A percentile compares a stretch with the other conserved stretches of the same genome.
Conservation (phyloP, 1,140 invertebrate species). For the Ridgeia piscesae region DNA sequence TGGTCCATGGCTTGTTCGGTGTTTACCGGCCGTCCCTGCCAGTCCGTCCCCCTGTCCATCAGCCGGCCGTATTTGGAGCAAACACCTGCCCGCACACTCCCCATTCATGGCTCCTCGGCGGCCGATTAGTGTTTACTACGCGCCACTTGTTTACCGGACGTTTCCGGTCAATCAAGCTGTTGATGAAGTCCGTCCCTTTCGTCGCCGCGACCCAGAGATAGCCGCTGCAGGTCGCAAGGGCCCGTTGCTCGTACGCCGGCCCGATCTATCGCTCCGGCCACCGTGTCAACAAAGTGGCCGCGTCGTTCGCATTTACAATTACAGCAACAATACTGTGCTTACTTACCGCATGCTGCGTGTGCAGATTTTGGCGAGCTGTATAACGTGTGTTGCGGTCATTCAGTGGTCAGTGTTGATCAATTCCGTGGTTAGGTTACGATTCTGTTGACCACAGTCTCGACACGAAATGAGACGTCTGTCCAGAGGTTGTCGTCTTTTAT, state of each 20-base stretch:
- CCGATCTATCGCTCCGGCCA: not conserved
- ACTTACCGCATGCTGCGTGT: not conserved
- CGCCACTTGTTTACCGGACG: not conserved
- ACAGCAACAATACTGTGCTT: not conserved
- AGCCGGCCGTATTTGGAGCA: not conserved
- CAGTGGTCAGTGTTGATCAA: not conserved
- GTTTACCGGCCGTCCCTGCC: not conserved
- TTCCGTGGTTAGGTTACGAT: not conserved
- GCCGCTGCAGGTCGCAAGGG: not conserved
- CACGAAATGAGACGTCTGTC: no score
- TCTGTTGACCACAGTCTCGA: not conserved
- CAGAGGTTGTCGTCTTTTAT: no score
- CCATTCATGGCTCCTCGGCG: not conserved
- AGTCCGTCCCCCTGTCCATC: no score
- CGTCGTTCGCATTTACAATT: no score
- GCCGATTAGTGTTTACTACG: not conserved
- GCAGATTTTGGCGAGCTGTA: not conserved
- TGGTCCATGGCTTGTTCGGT: no score
- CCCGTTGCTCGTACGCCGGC: not conserved
- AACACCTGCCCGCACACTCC: not conserved
- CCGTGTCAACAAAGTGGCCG: not conserved
- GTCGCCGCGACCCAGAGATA: not conserved
- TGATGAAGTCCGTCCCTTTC: not conserved
- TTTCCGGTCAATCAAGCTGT: not conserved
- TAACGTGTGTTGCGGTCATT: not conserved